phyloP scores from a whole-genome alignment of 2,113 vertebrate genomes.

The Eulacestoma nigropectus region DNA sequence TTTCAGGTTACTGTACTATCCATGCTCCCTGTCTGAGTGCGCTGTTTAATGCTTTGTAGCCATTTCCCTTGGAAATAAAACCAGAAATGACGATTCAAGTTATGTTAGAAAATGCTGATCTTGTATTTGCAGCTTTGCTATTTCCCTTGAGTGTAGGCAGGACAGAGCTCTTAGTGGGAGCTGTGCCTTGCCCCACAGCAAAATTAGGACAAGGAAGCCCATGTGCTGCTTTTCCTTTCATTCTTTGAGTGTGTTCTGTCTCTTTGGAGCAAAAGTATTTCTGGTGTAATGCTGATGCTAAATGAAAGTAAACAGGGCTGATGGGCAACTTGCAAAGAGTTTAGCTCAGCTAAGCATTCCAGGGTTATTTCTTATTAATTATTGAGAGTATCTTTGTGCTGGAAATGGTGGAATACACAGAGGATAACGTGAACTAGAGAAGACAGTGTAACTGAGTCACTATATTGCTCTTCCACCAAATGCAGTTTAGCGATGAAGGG shows the following conservation, averaged over 20 bases:
- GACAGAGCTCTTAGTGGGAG: not conserved
- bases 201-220: not conserved
- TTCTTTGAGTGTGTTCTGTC: not conserved
- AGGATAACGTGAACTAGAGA: not conserved
- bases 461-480: not conserved
- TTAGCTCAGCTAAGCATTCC: not conserved
- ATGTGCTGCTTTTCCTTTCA: not conserved
- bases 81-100: not conserved
- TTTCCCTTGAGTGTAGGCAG: not conserved
- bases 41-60: not conserved
- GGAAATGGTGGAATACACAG: not conserved
- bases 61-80: not conserved
- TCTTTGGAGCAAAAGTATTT: not conserved
- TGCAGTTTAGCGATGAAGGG: not conserved
- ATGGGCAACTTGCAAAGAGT: not conserved
- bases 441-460: not conserved
- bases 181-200: not conserved
- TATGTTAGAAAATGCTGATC: not conserved
- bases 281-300: not conserved
- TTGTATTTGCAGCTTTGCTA: not conserved
- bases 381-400: not conserved
- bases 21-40: not conserved
- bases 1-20: not conserved
- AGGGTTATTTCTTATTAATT: not conserved
- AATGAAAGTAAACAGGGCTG: not conserved